Conservation (phyloP, 1,140 invertebrate species). For the Nylanderia fulva region DNA sequence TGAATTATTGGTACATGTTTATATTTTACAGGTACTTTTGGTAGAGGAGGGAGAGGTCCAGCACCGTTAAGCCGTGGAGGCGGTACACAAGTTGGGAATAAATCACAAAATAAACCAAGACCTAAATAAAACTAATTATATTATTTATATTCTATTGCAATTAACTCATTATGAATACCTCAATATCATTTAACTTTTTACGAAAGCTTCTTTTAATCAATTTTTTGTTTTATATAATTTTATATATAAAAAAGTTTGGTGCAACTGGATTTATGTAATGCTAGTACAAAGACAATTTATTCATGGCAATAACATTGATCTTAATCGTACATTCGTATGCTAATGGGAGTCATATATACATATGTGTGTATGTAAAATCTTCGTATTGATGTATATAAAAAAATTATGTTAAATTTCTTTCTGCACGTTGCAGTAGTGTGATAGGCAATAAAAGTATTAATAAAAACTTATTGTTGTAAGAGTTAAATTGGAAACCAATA, state of each 20-base stretch:
- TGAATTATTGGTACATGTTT: neutral
- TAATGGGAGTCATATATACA: no score
- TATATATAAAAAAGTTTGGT: neutral
- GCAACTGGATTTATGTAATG: neutral
- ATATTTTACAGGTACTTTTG: conserved; percentile 85
- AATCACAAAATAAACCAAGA: conserved; percentile 81
- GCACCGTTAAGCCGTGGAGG: conserved; percentile 82
- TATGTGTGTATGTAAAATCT: no score
- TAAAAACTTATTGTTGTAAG: no score
- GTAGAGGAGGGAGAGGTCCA: conserved; percentile 85
- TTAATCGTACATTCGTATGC: no score
- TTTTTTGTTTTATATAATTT: neutral
- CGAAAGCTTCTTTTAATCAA: neutral
- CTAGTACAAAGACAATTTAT: neutral
- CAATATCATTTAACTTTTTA: neutral
- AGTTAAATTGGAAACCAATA: neutral
- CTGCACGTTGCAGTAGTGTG: neutral
- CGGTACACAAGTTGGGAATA: conserved; percentile 79
- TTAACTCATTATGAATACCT: neutral
- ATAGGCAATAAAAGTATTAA: no score
- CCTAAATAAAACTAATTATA: conserved; percentile 72
- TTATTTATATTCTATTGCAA: conserved; percentile 38
- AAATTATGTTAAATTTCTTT: neutral
- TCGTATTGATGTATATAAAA: neutral
- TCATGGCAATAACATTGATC: no score